A percentile compares a stretch with the other conserved stretches of the same genome.
Evolutionary conservation across 1,140 invertebrate species (phyloP).

Genomic region (Maconellicoccus hirsutus): DNA sequence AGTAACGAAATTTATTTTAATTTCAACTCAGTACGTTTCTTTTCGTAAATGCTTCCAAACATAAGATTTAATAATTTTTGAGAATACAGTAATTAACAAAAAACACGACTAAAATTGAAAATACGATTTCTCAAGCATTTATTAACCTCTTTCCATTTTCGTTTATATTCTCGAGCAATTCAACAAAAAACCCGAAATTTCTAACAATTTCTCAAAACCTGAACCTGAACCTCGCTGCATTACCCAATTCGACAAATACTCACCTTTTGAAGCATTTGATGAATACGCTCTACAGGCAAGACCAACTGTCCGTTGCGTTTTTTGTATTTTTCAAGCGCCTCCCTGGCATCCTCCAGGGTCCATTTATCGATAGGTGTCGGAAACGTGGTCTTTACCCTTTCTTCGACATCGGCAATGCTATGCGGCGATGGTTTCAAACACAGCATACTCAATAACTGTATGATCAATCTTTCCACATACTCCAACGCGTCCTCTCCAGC

Average conservation of each 20-base stretch:
- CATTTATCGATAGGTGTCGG: conserved; percentile 84
- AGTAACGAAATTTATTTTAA: no score
- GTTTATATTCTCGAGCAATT: no score
- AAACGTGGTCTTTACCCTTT: conserved; percentile 79
- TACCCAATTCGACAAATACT: conserved; percentile 31
- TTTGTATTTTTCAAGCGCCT: conserved; percentile 68
- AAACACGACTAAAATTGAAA: no score
- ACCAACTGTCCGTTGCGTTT: conserved; percentile 59
- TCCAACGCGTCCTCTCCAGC: conserved; percentile 82
- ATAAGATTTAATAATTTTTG: no score
- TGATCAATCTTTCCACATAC: conserved; percentile 83
- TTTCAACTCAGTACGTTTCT: no score
- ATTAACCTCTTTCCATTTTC: no score
- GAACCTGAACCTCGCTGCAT: no score
- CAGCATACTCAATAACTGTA: conserved; percentile 75
- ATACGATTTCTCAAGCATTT: no score
- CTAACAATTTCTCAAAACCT: no score
- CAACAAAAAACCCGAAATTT: no score
- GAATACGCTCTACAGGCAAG: conserved; percentile 81
- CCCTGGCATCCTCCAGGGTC: conserved; percentile 78
- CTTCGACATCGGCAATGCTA: conserved; percentile 77
- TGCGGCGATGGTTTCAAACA: conserved; percentile 68
- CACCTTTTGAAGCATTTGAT: conserved; percentile 73
- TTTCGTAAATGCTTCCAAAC: no score
- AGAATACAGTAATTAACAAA: no score